Evolutionary conservation across 2,797 vertebrate species (phyloP).

Genomic region (Sylvia borin): DNA sequence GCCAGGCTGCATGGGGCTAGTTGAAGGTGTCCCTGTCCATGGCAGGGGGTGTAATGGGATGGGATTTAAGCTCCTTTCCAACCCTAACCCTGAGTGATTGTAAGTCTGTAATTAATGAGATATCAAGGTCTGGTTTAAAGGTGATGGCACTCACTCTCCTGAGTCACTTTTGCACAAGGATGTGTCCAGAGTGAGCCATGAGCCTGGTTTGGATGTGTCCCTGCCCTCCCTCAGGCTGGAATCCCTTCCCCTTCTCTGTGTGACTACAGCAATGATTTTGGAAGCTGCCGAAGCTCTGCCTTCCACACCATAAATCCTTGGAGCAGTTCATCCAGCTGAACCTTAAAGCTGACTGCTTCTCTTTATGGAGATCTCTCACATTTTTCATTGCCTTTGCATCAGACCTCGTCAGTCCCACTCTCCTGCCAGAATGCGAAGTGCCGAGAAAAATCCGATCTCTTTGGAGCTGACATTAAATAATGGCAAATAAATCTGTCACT

Average conservation of each 20-base stretch:
- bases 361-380: constrained; percentile 24
- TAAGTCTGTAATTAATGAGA: neutral
- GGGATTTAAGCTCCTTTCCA: neutral
- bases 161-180: neutral
- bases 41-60: rapidly evolving
- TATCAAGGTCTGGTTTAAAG: neutral
- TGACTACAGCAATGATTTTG: neutral
- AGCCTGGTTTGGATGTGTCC: neutral
- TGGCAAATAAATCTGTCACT: neutral
- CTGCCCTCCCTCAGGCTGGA: neutral
- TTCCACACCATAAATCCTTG: constrained; percentile 16
- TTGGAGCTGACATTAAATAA: constrained; percentile 17
- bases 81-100: neutral
- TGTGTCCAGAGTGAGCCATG: rapidly evolving
- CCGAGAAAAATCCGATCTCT: neutral
- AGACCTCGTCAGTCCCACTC: neutral
- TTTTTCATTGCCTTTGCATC: constrained; percentile 34
- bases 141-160: neutral
- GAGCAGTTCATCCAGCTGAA: constrained; percentile 11
- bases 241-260: neutral
- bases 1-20: rapidly evolving
- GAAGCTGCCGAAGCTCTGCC: neutral
- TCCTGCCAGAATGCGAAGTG: neutral
- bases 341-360: constrained; percentile 5
- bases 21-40: neutral